phyloP scores from a whole-genome alignment of 2,888 invertebrate species.

The Aphrophora alni region DNA sequence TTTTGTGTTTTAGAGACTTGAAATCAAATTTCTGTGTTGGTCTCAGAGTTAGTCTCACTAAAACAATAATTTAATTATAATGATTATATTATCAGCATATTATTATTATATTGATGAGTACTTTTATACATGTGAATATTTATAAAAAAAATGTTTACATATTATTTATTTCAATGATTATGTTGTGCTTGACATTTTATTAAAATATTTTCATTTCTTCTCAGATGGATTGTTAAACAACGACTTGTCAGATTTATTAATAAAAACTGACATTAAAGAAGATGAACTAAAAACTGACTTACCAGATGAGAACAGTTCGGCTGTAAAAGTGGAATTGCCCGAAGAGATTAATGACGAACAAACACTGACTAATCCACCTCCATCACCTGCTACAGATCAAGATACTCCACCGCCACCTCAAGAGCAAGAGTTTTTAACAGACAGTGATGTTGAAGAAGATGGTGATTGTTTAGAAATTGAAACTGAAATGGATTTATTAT shows the following conservation, averaged over 20 bases:
- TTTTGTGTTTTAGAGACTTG: too few relatives aligned
- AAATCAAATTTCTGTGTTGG: too few relatives aligned
- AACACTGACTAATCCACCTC: conserved; percentile 38
- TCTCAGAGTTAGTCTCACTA: too few relatives aligned
- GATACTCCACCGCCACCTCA: conserved; percentile 25
- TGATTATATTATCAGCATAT: too few relatives aligned
- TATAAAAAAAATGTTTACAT: too few relatives aligned
- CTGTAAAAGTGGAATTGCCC: neutral
- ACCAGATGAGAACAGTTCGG: too few relatives aligned
- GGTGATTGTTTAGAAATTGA: conserved; percentile 19
- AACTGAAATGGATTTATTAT: conserved; percentile 10
- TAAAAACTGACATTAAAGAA: conserved; percentile 1
- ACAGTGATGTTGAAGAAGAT: neutral
- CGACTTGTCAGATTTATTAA: neutral
- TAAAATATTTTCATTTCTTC: too few relatives aligned
- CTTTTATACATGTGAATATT: too few relatives aligned
- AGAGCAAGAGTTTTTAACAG: neutral
- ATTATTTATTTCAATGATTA: too few relatives aligned
- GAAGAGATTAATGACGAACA: conserved; percentile 35
- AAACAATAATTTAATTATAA: too few relatives aligned
- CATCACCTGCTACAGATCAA: conserved; percentile 40
- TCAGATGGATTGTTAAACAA: neutral
- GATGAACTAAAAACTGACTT: neutral
- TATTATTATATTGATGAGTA: too few relatives aligned
- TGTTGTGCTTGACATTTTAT: too few relatives aligned